Conservation (phyloP, 1,140 invertebrate genomes). For the Odontomachus brunneus region DNA sequence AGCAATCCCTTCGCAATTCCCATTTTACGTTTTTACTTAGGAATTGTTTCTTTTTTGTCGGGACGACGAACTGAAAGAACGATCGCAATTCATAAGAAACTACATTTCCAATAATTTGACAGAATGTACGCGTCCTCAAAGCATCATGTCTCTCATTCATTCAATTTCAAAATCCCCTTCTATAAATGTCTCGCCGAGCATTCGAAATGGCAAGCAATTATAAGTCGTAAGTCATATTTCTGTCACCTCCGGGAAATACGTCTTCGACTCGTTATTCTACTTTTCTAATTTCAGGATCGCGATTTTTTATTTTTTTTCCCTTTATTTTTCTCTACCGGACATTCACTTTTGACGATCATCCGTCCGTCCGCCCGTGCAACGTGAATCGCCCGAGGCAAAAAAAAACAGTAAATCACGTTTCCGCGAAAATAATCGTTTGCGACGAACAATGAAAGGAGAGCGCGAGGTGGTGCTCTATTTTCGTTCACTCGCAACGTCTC, state of each 20-base stretch:
- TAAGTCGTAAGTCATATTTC: slow-evolving; percentile 13
- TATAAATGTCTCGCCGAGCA: slow-evolving; percentile 1
- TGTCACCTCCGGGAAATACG: neutral
- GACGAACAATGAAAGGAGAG: too few species aligned
- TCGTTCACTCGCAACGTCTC: too few species aligned
- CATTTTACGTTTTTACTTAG: too few species aligned
- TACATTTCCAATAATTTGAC: neutral
- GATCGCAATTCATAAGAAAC: neutral
- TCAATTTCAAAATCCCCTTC: slow-evolving; percentile 15
- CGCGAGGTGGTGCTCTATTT: too few species aligned
- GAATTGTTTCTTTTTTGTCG: too few species aligned
- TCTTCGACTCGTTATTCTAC: neutral
- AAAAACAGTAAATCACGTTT: neutral
- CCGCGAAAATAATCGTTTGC: too few species aligned
- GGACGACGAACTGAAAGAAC: neutral
- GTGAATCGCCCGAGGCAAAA: neutral
- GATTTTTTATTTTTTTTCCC: neutral
- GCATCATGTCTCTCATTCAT: slow-evolving; percentile 22
- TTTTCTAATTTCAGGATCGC: slow-evolving; percentile 28
- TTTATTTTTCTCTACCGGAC: neutral
- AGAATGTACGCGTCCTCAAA: neutral
- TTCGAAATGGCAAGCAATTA: slow-evolving; percentile 11
- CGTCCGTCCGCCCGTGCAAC: neutral
- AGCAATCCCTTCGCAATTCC: too few species aligned
- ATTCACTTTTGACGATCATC: too few species aligned